A percentile compares a stretch with the other conserved stretches of the same genome.
These are phyloP conservation scores for Nomia melanderi DNA, from an alignment of 1,140 invertebrate genomes.

Conservation along the genomic window DNA sequence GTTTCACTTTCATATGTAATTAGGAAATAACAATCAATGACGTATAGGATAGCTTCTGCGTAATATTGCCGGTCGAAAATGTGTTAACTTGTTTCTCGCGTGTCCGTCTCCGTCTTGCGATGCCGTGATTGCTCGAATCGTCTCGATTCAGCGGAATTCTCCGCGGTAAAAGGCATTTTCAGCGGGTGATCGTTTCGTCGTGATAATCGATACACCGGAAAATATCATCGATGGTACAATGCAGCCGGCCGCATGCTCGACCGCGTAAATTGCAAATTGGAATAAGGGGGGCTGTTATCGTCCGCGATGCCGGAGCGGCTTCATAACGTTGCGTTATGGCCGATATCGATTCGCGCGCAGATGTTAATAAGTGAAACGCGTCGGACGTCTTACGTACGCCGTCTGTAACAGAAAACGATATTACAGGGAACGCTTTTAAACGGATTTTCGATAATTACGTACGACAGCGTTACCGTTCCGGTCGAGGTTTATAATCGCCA, in stretches of 20 bases:
- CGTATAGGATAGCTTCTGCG: no score
- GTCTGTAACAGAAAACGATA: conserved; percentile 15
- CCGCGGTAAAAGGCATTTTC: no score
- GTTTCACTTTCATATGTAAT: no score
- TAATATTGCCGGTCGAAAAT: no score
- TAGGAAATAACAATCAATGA: no score
- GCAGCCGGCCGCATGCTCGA: neutral
- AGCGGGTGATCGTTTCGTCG: neutral
- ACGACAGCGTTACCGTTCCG: neutral
- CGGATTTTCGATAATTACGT: conserved; percentile 25
- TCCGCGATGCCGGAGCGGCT: neutral
- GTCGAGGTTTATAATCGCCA: neutral
- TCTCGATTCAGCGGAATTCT: neutral
- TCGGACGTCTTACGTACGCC: conserved; percentile 12
- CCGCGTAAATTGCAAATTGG: conserved; percentile 34
- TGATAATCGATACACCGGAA: conserved; percentile 11
- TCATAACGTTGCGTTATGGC: conserved; percentile 31
- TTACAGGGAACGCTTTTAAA: neutral
- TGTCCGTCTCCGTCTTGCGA: neutral
- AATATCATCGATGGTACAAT: neutral
- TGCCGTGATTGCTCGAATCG: no score
- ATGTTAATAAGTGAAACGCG: conserved; percentile 47
- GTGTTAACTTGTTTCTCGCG: no score
- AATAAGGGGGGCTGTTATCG: conserved; percentile 11
- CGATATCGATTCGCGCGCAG: conserved; percentile 29